Conservation (phyloP, 2,797 vertebrate species). For the Erithacus rubecula region DNA sequence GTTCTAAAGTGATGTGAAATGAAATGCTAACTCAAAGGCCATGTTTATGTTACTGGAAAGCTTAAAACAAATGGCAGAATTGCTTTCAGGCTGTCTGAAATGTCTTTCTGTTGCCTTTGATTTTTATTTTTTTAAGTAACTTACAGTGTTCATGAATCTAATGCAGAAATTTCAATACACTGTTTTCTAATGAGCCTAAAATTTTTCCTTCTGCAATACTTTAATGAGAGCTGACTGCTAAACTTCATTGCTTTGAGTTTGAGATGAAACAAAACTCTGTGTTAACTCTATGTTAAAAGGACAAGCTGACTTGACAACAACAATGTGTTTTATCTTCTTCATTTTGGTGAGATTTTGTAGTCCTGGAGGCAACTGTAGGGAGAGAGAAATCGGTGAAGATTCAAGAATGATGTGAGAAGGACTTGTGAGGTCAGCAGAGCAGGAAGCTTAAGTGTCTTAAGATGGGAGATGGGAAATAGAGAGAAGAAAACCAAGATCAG, state of each 20-base stretch:
- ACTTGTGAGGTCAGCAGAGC: neutral
- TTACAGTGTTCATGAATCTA: neutral
- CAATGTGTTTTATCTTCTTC: slow-evolving; percentile 23
- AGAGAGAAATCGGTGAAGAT: neutral
- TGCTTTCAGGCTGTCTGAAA: slow-evolving; percentile 18
- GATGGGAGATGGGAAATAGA: neutral
- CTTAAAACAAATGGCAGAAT: slow-evolving; percentile 2
- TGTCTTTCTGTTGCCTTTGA: neutral
- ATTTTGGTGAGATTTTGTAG: slow-evolving; percentile 20
- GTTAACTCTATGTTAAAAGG: slow-evolving; percentile 46
- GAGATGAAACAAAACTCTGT: slow-evolving; percentile 37
- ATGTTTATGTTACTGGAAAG: neutral
- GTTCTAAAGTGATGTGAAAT: slow-evolving; percentile 21
- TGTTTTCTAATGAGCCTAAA: slow-evolving; percentile 10
- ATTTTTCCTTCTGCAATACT: neutral
- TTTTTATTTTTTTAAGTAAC: neutral
- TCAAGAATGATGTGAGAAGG: neutral
- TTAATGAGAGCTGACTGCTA: slow-evolving; percentile 16
- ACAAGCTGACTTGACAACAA: slow-evolving; percentile 1
- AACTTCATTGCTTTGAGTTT: slow-evolving; percentile 22
- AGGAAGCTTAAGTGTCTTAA: neutral
- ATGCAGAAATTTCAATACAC: neutral
- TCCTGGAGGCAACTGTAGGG: neutral
- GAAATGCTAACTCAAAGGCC: neutral
- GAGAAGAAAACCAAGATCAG: neutral